These are phyloP conservation scores for Acanthosepion lycidas DNA, from an alignment of 2,888 invertebrate genomes.

Conservation along the genomic window DNA sequence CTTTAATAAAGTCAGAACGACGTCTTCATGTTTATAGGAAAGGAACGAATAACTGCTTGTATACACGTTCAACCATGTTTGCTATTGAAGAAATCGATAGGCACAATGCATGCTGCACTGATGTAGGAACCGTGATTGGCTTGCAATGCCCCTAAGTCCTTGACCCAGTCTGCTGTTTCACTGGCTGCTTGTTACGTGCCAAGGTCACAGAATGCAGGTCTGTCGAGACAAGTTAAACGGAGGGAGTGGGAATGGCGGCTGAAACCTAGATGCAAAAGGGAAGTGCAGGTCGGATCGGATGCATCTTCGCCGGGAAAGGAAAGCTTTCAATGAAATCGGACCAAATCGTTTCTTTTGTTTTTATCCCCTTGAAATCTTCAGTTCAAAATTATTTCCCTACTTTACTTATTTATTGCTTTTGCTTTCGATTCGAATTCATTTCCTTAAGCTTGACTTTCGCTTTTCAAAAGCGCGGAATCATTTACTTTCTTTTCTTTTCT, in stretches of 20 bases:
- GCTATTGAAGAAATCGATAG: neutral
- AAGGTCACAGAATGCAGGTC: slow-evolving; percentile 21
- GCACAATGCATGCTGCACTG: neutral
- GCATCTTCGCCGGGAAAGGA: neutral
- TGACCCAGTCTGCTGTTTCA: slow-evolving; percentile 25
- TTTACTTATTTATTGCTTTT: neutral
- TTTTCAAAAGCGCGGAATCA: too few relatives aligned
- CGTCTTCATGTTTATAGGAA: neutral
- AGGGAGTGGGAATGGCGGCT: neutral
- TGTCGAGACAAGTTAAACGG: neutral
- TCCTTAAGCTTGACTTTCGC: too few relatives aligned
- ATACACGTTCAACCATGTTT: neutral
- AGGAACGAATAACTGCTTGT: neutral
- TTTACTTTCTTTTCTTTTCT: too few relatives aligned
- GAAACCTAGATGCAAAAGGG: neutral
- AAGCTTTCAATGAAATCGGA: neutral
- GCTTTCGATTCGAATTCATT: neutral
- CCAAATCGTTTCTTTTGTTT: neutral
- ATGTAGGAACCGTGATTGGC: neutral
- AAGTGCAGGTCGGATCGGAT: neutral
- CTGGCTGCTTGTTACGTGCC: slow-evolving; percentile 33
- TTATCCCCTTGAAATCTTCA: neutral
- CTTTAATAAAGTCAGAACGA: too few relatives aligned
- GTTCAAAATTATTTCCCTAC: neutral
- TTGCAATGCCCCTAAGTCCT: neutral